Percentiles rank a stretch among this genome's conserved stretches.
phyloP scores from a whole-genome alignment of 2,797 vertebrate genomes.

The Brotula barbata region DNA sequence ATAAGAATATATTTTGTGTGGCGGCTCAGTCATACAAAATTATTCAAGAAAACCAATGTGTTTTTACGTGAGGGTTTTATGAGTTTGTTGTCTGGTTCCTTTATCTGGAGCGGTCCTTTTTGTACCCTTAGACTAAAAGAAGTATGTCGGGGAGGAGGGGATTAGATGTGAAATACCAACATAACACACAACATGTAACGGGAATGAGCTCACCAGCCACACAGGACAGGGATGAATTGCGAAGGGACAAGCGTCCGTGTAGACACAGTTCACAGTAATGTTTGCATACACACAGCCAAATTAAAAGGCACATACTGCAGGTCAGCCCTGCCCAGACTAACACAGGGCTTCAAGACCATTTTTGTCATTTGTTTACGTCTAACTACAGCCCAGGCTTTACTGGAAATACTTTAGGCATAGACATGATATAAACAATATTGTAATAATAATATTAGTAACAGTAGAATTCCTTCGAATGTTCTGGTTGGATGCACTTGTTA shows the following conservation, averaged over 20 bases:
- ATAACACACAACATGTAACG: slow-evolving; percentile 26
- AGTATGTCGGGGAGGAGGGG: slow-evolving; percentile 28
- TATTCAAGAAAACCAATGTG: slow-evolving; percentile 17
- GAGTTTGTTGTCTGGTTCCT: slow-evolving; percentile 55
- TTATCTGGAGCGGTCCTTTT: slow-evolving; percentile 52
- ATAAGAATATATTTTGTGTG: too few relatives aligned
- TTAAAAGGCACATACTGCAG: slow-evolving; percentile 33
- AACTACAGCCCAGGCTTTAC: slow-evolving; percentile 49
- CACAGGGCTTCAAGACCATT: slow-evolving; percentile 26
- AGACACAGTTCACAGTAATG: slow-evolving; percentile 3
- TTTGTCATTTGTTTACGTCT: slow-evolving; percentile 55
- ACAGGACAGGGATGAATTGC: slow-evolving; percentile 7
- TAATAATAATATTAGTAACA: slow-evolving; percentile 42
- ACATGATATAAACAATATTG: slow-evolving; percentile 51
- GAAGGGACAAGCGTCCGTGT: slow-evolving; percentile 17
- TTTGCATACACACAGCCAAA: slow-evolving; percentile 9
- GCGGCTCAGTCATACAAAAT: slow-evolving; percentile 30
- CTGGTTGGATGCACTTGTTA: slow-evolving; percentile 7
- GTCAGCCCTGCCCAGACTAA: slow-evolving; percentile 3
- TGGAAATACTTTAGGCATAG: slow-evolving; percentile 41
- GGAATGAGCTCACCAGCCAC: slow-evolving; percentile 41
- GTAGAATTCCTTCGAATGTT: slow-evolving; percentile 30
- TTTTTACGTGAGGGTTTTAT: slow-evolving; percentile 60
- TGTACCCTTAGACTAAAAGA: slow-evolving; percentile 41
- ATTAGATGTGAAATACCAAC: slow-evolving; percentile 42